A percentile compares a stretch with the other conserved stretches of the same genome.
phyloP scores from a whole-genome alignment of 2,113 vertebrate genomes.

The Entelurus aequoreus region DNA sequence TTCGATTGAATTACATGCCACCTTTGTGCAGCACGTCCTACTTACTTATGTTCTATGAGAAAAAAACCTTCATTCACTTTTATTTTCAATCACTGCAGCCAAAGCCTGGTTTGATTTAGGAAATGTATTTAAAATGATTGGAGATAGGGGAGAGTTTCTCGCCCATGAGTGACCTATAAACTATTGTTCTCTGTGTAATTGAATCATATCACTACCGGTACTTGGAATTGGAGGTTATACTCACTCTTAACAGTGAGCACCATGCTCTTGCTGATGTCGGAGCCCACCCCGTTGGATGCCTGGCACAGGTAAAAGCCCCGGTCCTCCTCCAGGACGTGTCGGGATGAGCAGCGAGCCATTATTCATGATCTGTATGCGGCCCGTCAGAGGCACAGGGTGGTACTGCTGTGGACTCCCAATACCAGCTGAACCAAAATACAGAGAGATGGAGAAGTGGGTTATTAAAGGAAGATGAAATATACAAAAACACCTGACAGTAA shows the following conservation, averaged over 20 bases:
- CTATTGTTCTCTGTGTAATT: neutral
- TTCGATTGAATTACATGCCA: too few species aligned
- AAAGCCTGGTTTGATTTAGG: neutral
- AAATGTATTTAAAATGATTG: neutral
- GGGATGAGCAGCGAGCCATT: conserved; percentile 95
- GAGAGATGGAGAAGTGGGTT: neutral
- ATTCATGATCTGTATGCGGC: conserved; percentile 94
- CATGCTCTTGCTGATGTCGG: conserved; percentile 99
- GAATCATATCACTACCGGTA: neutral
- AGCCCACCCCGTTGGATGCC: conserved; percentile 97
- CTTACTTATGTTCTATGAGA: too few species aligned
- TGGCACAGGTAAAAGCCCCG: conserved; percentile 97
- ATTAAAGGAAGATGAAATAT: neutral
- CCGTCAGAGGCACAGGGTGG: conserved; percentile 92
- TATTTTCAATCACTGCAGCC: neutral
- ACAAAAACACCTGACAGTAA: conserved; percentile 1
- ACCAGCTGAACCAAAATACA: conserved; percentile 58
- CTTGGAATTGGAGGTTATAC: conserved; percentile 46
- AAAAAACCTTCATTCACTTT: neutral
- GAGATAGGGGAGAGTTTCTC: neutral
- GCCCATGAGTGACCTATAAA: neutral
- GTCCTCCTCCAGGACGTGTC: conserved; percentile 95
- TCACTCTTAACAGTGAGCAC: conserved; percentile 96
- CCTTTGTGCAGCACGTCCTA: too few species aligned
- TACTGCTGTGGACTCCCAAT: conserved; percentile 97